Conservation (phyloP, 2,888 invertebrate species). For the Melanargia galathea region DNA sequence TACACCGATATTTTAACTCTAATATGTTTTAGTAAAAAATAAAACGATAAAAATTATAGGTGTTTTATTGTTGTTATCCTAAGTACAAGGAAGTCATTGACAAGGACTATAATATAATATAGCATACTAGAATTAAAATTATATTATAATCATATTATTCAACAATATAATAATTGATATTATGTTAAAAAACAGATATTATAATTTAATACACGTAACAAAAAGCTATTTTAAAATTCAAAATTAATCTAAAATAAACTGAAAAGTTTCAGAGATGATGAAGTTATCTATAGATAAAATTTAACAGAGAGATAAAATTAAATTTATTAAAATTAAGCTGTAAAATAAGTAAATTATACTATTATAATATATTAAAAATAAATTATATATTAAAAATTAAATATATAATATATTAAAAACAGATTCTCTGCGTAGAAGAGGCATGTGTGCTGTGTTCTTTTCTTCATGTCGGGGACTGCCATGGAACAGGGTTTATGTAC, state of each 20-base stretch:
- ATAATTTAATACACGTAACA: slow-evolving; percentile 15
- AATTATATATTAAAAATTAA: too few relatives aligned
- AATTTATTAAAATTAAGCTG: too few relatives aligned
- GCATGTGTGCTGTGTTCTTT: not conserved
- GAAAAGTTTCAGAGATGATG: not conserved
- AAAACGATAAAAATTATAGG: slow-evolving; percentile 15
- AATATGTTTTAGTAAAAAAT: slow-evolving; percentile 32
- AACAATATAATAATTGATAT: not conserved
- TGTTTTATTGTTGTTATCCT: slow-evolving; percentile 1
- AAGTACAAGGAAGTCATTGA: not conserved
- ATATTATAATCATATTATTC: not conserved
- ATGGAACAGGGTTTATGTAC: slow-evolving; percentile 85
- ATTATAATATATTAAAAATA: too few relatives aligned
- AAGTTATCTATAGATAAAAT: not conserved
- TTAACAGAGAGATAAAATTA: too few relatives aligned
- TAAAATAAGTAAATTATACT: too few relatives aligned
- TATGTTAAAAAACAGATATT: slow-evolving; percentile 6
- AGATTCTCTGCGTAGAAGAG: not conserved
- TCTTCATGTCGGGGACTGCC: slow-evolving; percentile 76
- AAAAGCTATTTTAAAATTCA: slow-evolving; percentile 41
- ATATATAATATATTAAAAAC: too few relatives aligned
- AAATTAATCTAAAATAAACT: slow-evolving; percentile 27
- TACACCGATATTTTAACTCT: slow-evolving; percentile 30
- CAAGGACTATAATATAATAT: not conserved
- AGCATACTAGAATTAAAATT: not conserved